Conservation (phyloP, 2,888 invertebrate genomes). For the Monoplex corrugatus region DNA sequence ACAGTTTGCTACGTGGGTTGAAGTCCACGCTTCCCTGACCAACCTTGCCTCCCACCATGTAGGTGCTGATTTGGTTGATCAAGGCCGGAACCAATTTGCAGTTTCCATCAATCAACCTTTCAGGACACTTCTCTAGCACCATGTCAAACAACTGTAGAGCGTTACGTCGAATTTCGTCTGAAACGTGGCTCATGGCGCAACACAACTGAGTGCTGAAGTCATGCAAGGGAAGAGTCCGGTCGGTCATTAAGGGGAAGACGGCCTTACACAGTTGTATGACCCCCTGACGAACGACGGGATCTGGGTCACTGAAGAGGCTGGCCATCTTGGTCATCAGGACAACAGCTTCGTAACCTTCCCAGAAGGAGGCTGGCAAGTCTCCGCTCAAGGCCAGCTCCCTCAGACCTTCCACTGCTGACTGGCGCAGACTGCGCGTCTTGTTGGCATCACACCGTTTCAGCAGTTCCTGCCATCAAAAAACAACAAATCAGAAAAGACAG, state of each 20-base stretch:
- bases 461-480: slow-evolving; percentile 84
- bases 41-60: slow-evolving; percentile 34
- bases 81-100: slow-evolving; percentile 90
- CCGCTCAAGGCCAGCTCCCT: slow-evolving; percentile 83
- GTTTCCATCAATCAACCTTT: slow-evolving; percentile 82
- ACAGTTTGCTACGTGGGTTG: slow-evolving; percentile 88
- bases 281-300: slow-evolving; percentile 84
- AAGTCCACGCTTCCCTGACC: slow-evolving; percentile 85
- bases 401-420: slow-evolving; percentile 85
- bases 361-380: slow-evolving; percentile 82
- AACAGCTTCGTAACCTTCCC: background rate
- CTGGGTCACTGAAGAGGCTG: slow-evolving; percentile 88
- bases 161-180: slow-evolving; percentile 90
- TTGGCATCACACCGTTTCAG: slow-evolving; percentile 88
- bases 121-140: slow-evolving; percentile 87
- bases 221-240: slow-evolving; percentile 85
- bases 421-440: slow-evolving; percentile 86
- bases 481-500: slow-evolving; percentile 57
- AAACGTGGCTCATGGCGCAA: slow-evolving; percentile 95
- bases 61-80: slow-evolving; percentile 89
- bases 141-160: slow-evolving; percentile 90
- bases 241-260: slow-evolving; percentile 56
- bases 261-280: slow-evolving; percentile 83
- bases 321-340: slow-evolving; percentile 84
- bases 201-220: slow-evolving; percentile 90